phyloP scores from a whole-genome alignment of 1,140 invertebrate species.

The Diprion similis region DNA sequence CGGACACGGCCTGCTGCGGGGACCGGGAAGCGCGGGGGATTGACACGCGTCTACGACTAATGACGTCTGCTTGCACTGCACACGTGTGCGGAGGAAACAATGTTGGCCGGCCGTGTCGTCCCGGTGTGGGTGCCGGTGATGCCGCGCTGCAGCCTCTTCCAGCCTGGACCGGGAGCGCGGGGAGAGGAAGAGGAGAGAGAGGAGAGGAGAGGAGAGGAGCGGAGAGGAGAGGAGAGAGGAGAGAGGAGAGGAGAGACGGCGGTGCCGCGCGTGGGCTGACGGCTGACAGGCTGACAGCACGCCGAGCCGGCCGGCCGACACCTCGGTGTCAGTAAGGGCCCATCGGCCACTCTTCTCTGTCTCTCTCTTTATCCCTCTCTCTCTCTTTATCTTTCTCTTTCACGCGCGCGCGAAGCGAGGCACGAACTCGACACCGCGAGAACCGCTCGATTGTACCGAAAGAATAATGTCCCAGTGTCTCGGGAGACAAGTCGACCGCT shows the following conservation, averaged over 20 bases:
- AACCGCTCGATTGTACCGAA: not conserved
- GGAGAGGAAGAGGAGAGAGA: not conserved
- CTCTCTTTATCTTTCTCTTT: slow-evolving; percentile 8
- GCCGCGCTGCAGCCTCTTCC: slow-evolving; percentile 29
- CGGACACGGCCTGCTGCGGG: not conserved
- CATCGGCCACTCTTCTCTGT: slow-evolving; percentile 31
- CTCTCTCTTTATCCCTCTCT: slow-evolving; percentile 28
- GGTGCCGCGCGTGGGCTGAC: slow-evolving; percentile 60
- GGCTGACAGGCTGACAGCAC: slow-evolving; percentile 57
- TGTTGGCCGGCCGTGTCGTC: not conserved
- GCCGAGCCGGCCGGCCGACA: slow-evolving; percentile 54
- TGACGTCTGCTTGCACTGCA: slow-evolving; percentile 12
- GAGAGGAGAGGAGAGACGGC: slow-evolving; percentile 27
- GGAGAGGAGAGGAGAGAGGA: not conserved
- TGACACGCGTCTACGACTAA: slow-evolving; percentile 27
- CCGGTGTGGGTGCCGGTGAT: slow-evolving; percentile 39
- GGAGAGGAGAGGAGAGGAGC: slow-evolving; percentile 11
- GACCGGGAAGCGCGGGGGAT: slow-evolving; percentile 17
- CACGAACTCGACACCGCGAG: not conserved
- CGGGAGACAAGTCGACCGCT: not conserved
- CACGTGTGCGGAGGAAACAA: not conserved
- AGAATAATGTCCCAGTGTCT: not conserved
- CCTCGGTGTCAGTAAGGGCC: slow-evolving; percentile 49
- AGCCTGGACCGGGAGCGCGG: slow-evolving; percentile 15
- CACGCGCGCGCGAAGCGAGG: not conserved